A percentile compares a stretch with the other conserved stretches of the same genome.
phyloP scores from a whole-genome alignment of 1,140 invertebrate genomes.

The Pseudobourletiella spinata region DNA sequence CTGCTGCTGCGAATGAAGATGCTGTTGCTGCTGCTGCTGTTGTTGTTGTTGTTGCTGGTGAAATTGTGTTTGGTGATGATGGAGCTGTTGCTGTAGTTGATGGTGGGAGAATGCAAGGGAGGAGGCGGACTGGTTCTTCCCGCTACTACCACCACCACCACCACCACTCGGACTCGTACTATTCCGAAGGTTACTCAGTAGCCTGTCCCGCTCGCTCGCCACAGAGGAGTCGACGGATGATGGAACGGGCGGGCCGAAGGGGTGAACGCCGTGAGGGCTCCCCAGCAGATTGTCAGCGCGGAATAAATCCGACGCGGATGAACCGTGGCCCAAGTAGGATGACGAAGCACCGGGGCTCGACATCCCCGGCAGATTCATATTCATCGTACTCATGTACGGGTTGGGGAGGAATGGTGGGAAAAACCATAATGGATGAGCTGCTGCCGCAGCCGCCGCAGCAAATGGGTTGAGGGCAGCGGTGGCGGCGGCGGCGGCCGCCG shows the following conservation, averaged over 20 bases:
- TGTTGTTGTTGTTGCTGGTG: neutral
- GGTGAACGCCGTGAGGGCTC: conserved; percentile 2
- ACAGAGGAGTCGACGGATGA: neutral
- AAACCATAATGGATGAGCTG: conserved; percentile 34
- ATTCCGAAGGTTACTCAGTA: conserved; percentile 5
- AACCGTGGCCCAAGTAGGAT: conserved; percentile 14
- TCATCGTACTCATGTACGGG: conserved; percentile 33
- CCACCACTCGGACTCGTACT: neutral
- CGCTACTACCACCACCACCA: too few species aligned
- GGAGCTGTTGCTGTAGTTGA: neutral
- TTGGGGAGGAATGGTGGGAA: conserved; percentile 36
- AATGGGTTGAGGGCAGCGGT: conserved; percentile 14
- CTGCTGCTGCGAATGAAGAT: conserved; percentile 10
- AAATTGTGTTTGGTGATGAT: neutral
- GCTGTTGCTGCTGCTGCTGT: neutral
- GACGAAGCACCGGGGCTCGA: conserved; percentile 4
- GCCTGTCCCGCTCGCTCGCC: conserved; percentile 6
- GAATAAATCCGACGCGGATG: conserved; percentile 23
- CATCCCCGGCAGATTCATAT: conserved; percentile 21
- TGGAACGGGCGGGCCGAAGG: neutral
- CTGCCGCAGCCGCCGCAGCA: conserved; percentile 18
- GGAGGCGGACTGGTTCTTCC: neutral
- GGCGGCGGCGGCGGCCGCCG: conserved; percentile 22
- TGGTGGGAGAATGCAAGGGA: conserved; percentile 2
- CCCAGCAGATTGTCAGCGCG: conserved; percentile 31